phyloP scores from a whole-genome alignment of 2,113 vertebrate genomes.

The Chloropsis cyanopogon region DNA sequence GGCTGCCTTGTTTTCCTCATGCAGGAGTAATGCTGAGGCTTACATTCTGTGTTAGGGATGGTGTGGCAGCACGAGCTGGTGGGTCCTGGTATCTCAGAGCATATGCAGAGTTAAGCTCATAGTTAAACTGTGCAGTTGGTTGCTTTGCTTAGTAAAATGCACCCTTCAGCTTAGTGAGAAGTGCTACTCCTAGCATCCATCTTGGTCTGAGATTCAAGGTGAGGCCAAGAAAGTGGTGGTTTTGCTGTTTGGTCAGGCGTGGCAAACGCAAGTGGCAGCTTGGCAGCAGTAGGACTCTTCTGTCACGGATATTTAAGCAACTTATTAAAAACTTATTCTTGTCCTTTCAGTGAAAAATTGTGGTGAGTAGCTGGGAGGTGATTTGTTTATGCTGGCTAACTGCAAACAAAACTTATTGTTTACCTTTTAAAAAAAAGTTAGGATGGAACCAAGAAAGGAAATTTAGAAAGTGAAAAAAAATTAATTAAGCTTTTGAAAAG shows the following conservation, averaged over 20 bases:
- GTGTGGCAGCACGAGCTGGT: not conserved
- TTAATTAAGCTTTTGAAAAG: not conserved
- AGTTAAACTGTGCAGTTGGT: not conserved
- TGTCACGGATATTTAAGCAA: slow-evolving; percentile 17
- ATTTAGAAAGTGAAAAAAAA: not conserved
- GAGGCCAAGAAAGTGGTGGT: fast-evolving
- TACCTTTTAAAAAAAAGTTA: not conserved
- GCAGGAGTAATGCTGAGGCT: not conserved
- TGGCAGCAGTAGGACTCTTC: not conserved
- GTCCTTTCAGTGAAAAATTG: not conserved
- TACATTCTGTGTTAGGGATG: not conserved
- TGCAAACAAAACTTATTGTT: not conserved
- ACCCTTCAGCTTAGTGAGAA: not conserved
- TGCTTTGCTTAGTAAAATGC: not conserved
- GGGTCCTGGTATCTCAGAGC: not conserved
- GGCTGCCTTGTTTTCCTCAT: not conserved
- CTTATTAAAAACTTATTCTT: slow-evolving; percentile 28
- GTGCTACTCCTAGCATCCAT: not conserved
- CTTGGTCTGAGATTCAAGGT: not conserved
- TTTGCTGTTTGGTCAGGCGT: not conserved
- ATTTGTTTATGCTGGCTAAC: not conserved
- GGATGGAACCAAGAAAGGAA: not conserved
- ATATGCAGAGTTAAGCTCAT: not conserved
- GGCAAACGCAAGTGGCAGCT: not conserved
- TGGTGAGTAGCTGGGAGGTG: not conserved